Base-by-base conservation (phyloP, 2,888 invertebrate species). In the Eugnorisma glareosa region DNA sequence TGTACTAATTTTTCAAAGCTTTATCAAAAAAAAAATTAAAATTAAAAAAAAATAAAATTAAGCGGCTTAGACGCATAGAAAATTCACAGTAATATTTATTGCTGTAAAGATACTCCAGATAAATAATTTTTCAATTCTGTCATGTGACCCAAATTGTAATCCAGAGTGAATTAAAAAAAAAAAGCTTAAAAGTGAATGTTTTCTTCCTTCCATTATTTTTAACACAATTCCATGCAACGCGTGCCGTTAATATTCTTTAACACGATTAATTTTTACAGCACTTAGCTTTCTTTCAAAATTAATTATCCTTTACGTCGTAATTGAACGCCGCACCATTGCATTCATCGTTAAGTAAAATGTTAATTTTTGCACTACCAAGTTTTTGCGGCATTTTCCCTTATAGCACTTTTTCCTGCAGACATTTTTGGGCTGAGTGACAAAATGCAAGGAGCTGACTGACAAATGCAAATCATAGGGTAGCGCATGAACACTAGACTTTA, bases 191-290 rank as follows among this genome's bases (percentile, higher is more conserved):
- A 82, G 0, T 11, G 7, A 67, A 48, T 35, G 24, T 63, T 10
- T 76, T 66, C 78, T 28, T 59, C 28, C 21, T 48, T 40, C 35
- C 68, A 85, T 82, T 61, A 70, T 76, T 71, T 82, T 79, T 86
- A 82, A 86, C 64, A 59, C 67, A 82, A 82, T 86, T 72, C 67
- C 83, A 24, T 69, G 83, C 86, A 85, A 77, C 70, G 85, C 77
- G 70, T 75, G 73, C 66, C 86, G 67, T 79, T 86, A 84, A 86
- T 87, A 74, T 86, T 77, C 63, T 84, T 83, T 76, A 80, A 83
- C 75, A 66, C 80, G 73, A 88, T 88, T 84, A 88, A 75, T 84
- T 87, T 86, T 86, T 81, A 72, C 72, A 78, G 86, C 82, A 86
- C 84, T 84, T 86, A 84, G 79, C 72, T 79, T 83, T 85, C 77